Evolutionary conservation across 2,888 invertebrate species (phyloP).

Genomic region (Palloptera scutellata): DNA sequence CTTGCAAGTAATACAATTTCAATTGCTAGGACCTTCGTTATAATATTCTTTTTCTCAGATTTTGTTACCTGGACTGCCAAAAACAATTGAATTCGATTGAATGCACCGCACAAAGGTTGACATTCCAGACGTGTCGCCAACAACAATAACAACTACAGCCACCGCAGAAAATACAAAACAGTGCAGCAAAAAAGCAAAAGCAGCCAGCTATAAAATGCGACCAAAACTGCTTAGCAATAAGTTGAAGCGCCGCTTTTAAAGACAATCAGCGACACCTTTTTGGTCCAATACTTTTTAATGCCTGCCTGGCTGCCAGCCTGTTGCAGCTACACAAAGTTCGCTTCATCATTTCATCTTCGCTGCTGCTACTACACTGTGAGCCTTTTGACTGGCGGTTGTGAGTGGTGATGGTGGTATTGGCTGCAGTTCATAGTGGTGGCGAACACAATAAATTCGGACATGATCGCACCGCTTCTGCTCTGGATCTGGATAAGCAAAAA

Average conservation of each 20-base stretch:
- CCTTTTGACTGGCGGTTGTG: neutral
- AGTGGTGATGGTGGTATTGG: slow-evolving; percentile 5
- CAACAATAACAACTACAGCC: slow-evolving; percentile 22
- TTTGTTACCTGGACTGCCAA: slow-evolving; percentile 48
- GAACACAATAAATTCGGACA: slow-evolving; percentile 8
- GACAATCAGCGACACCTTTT: slow-evolving; percentile 64
- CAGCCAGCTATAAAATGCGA: slow-evolving; percentile 41
- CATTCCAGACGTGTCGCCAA: slow-evolving; percentile 45
- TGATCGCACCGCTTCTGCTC: neutral
- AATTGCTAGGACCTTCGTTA: neutral
- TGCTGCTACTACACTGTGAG: too few species aligned
- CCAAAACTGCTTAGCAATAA: slow-evolving; percentile 21
- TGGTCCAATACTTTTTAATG: slow-evolving; percentile 29
- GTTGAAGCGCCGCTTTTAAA: slow-evolving; percentile 58
- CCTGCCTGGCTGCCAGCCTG: too few species aligned
- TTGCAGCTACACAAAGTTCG: too few species aligned
- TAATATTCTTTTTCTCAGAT: neutral
- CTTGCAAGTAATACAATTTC: neutral
- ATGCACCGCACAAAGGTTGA: slow-evolving; percentile 51
- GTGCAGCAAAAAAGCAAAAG: slow-evolving; percentile 56
- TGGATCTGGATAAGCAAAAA: too few species aligned
- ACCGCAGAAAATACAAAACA: slow-evolving; percentile 40
- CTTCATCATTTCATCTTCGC: too few species aligned
- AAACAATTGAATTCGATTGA: slow-evolving; percentile 60
- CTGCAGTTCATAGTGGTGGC: neutral